Percentiles rank a stretch among this genome's conserved stretches.
Conservation (phyloP, 2,113 vertebrate species). For the Budorcas taxicolor region DNA sequence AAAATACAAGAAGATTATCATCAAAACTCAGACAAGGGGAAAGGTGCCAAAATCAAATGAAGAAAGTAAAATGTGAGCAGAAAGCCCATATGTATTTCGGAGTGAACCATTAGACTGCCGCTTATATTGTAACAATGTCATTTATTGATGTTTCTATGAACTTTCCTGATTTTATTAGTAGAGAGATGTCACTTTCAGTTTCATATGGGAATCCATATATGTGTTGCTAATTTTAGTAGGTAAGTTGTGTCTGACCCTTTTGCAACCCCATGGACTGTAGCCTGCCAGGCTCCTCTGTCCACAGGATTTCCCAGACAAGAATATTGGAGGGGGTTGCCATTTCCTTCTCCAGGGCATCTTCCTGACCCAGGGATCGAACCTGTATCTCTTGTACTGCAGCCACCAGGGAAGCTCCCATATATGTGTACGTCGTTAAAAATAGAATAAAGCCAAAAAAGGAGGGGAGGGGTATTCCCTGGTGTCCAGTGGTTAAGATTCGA, state of each 20-base stretch:
- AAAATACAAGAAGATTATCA: background rate
- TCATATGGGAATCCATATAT: background rate
- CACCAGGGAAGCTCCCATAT: background rate
- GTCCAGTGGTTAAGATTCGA: background rate
- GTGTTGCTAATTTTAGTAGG: background rate
- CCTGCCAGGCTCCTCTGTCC: background rate
- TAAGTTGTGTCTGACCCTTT: background rate
- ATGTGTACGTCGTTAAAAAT: background rate
- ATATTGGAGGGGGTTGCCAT: background rate
- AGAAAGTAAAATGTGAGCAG: background rate
- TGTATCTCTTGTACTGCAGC: background rate
- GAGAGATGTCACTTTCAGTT: background rate
- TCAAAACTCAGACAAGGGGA: background rate
- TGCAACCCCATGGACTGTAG: background rate
- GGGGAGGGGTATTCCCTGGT: background rate
- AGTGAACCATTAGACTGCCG: background rate
- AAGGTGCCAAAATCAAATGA: background rate
- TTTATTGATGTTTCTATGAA: background rate
- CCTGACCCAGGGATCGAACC: background rate
- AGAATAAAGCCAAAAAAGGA: background rate
- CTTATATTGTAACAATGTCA: background rate
- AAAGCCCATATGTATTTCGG: background rate
- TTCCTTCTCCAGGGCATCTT: background rate
- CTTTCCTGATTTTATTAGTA: background rate
- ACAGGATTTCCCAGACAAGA: background rate